phyloP scores from a whole-genome alignment of 2,797 vertebrate species.

The Phalloptychus januarius region DNA sequence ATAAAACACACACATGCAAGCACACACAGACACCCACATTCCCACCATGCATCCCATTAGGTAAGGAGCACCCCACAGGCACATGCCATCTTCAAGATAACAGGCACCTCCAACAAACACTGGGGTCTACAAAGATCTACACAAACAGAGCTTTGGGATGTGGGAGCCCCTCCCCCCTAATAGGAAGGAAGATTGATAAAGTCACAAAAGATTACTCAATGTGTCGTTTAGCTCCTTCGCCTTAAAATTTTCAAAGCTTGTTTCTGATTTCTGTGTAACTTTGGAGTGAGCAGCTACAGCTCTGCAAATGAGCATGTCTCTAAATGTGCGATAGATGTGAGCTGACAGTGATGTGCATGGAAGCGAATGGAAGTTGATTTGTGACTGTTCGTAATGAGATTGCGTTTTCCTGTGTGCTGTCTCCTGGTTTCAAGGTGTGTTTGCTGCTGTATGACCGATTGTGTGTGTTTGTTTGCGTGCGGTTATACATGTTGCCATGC shows the following conservation, averaged over 20 bases:
- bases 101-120: constrained; percentile 47
- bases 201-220: constrained; percentile 68
- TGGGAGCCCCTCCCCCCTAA: constrained; percentile 62
- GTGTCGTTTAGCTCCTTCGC: constrained; percentile 54
- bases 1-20: constrained; percentile 42
- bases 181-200: constrained; percentile 74
- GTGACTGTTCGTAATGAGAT: constrained; percentile 48
- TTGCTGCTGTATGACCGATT: constrained; percentile 39
- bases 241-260: constrained; percentile 75
- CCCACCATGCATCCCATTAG: constrained; percentile 60
- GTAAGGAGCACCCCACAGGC: constrained; percentile 57
- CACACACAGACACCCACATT: constrained; percentile 15
- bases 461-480: constrained; percentile 57
- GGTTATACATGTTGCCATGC: constrained; percentile 75
- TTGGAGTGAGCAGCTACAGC: constrained; percentile 24
- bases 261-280: constrained; percentile 44
- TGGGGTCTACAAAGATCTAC: constrained; percentile 27
- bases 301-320: constrained; percentile 23
- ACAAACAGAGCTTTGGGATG: constrained; percentile 34
- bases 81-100: constrained; percentile 47
- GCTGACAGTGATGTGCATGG: constrained; percentile 56
- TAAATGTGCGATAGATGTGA: constrained; percentile 31
- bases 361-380: constrained; percentile 57
- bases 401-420: constrained; percentile 28
- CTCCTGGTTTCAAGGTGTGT: constrained; percentile 60